phyloP scores from a whole-genome alignment of 64 coral and sea anemone species.

The Pocillopora damicornis region DNA sequence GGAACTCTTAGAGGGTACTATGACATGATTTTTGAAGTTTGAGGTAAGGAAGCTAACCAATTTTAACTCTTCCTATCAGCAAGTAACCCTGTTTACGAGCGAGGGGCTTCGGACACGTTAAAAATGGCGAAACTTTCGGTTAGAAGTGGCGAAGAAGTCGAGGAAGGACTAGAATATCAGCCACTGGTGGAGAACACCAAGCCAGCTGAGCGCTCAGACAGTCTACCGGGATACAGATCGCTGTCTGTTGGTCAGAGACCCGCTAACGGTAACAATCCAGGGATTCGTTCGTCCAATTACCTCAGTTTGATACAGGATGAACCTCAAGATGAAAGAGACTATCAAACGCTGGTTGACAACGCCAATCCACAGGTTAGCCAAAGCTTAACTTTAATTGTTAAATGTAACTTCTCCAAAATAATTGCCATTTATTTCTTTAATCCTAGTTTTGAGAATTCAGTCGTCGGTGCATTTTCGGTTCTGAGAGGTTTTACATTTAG shows the following conservation, averaged over 20 bases:
- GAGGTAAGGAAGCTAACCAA: not conserved
- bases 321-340: not conserved
- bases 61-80: not conserved
- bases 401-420: not conserved
- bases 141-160: not conserved
- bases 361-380: not conserved
- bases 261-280: not conserved
- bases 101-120: slow-evolving; percentile 20
- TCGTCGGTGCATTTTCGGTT: too few species aligned
- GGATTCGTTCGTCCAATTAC: slow-evolving; percentile 28
- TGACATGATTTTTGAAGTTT: not conserved
- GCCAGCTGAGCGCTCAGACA: slow-evolving; percentile 8
- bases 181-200: slow-evolving; percentile 29
- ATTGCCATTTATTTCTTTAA: not conserved
- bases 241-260: not conserved
- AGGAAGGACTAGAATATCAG: slow-evolving; percentile 14
- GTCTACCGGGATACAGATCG: slow-evolving; percentile 8
- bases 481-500: too few species aligned
- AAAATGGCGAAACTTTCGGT: not conserved
- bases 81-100: slow-evolving; percentile 7
- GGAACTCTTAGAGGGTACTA: not conserved
- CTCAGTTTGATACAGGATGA: slow-evolving; percentile 21
- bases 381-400: not conserved
- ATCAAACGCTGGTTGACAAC: slow-evolving; percentile 34
- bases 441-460: too few species aligned